A percentile compares a stretch with the other conserved stretches of the same genome.
Evolutionary conservation across 2,888 invertebrate species (phyloP).

Genomic region (Phaedon cochleariae): DNA sequence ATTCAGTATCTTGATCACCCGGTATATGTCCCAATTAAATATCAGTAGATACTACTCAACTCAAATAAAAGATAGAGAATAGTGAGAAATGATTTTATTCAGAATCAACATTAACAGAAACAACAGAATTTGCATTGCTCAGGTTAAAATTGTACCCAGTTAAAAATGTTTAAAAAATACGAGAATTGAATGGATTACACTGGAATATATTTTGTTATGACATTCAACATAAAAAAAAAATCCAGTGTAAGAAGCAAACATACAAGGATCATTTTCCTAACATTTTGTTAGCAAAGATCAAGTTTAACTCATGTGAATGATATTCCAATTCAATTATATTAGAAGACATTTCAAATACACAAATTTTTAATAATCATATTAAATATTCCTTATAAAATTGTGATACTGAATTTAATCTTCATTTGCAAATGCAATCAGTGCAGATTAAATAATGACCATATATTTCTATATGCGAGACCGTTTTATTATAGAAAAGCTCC

Average conservation of each 20-base stretch:
- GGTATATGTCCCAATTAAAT: background rate
- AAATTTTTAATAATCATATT: too few species aligned
- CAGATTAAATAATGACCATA: background rate
- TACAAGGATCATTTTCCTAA: conserved; percentile 24
- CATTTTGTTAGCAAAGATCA: conserved; percentile 32
- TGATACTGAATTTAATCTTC: too few species aligned
- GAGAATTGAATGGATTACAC: too few species aligned
- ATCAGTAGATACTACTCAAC: background rate
- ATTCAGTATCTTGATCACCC: too few species aligned
- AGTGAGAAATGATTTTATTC: conserved; percentile 14
- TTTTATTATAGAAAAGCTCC: conserved; percentile 26
- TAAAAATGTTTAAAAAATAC: too few species aligned
- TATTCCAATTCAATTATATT: too few species aligned
- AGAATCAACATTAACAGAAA: background rate
- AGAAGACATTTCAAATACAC: too few species aligned
- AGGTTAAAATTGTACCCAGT: conserved; percentile 2
- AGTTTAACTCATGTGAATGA: background rate
- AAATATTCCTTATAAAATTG: too few species aligned
- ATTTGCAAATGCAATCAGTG: background rate
- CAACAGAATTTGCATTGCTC: conserved; percentile 15
- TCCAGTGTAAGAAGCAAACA: conserved; percentile 32
- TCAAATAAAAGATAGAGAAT: conserved; percentile 6
- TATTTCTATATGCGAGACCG: conserved; percentile 1
- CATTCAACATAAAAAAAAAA: conserved; percentile 42
- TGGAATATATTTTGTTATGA: conserved; percentile 43